phyloP scores from a whole-genome alignment of 2,888 invertebrate species.

The Euzetes globulus region DNA sequence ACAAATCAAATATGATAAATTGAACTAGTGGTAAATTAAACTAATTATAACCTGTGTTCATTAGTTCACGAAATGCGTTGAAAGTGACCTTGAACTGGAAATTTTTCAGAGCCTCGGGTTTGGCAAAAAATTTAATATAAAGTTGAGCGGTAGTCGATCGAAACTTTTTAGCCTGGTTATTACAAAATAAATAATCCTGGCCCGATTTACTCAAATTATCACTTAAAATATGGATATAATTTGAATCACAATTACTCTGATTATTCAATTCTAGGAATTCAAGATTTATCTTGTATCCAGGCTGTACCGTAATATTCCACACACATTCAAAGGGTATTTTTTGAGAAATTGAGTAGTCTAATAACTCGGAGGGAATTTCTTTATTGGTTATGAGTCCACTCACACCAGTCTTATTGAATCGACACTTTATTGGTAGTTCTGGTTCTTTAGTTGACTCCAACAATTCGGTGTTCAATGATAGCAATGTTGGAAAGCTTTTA shows the following conservation, averaged over 20 bases:
- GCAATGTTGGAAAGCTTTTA: no score
- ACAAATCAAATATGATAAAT: background rate
- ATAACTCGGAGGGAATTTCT: conserved; percentile 55
- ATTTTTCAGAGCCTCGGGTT: conserved; percentile 57
- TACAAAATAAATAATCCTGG: conserved; percentile 58
- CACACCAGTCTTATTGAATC: conserved; percentile 52
- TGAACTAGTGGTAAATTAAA: background rate
- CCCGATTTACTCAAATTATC: conserved; percentile 53
- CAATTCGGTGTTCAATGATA: no score
- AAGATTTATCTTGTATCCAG: conserved; percentile 57
- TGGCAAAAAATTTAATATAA: conserved; percentile 65
- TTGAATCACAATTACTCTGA: conserved; percentile 69
- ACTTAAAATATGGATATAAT: conserved; percentile 67
- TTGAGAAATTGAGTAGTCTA: conserved; percentile 53
- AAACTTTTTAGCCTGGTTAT: conserved; percentile 72
- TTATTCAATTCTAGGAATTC: background rate
- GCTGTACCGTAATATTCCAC: conserved; percentile 61
- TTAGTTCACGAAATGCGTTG: conserved; percentile 61
- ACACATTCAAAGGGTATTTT: conserved; percentile 63
- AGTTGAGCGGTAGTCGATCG: conserved; percentile 61
- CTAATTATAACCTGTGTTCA: conserved; percentile 32
- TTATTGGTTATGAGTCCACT: conserved; percentile 56
- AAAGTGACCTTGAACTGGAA: conserved; percentile 61
- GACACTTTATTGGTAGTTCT: no score
- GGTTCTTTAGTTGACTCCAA: no score